Conservation (phyloP, 2,797 vertebrate genomes). For the Podarcis lilfordi region DNA sequence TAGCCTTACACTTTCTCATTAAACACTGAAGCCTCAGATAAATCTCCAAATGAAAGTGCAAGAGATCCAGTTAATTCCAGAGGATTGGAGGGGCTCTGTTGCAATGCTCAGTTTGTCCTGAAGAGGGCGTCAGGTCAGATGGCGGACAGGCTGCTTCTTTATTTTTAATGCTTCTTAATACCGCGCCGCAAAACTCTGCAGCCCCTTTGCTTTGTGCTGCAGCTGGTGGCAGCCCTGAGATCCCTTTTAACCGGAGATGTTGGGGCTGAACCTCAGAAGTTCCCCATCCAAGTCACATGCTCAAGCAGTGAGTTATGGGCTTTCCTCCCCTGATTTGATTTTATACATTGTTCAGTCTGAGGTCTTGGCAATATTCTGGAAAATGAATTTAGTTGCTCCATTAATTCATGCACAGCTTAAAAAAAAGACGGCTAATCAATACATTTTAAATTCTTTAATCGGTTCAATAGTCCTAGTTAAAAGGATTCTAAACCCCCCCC, state of each 20-base stretch:
- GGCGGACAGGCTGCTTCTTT: background rate
- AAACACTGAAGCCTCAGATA: background rate
- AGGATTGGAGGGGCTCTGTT: background rate
- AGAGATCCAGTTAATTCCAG: slow-evolving; percentile 4
- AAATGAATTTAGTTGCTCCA: background rate
- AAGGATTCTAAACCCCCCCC: background rate
- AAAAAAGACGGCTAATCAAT: background rate
- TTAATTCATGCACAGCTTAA: background rate
- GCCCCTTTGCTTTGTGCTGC: background rate
- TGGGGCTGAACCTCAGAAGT: background rate
- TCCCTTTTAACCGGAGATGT: background rate
- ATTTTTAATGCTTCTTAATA: no score
- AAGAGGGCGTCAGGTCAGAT: background rate
- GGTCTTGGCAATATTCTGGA: background rate
- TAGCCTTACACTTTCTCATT: slow-evolving; percentile 9
- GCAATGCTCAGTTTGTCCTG: background rate
- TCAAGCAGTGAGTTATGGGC: background rate
- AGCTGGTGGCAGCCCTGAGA: background rate
- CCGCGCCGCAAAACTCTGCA: background rate
- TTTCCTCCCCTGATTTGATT: background rate
- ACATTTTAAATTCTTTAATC: background rate
- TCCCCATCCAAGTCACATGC: background rate
- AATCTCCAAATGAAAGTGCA: slow-evolving; percentile 6
- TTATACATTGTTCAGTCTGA: background rate
- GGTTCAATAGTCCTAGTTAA: background rate